Conservation (phyloP, 2,888 invertebrate species). For the Sarcophaga variegata region DNA sequence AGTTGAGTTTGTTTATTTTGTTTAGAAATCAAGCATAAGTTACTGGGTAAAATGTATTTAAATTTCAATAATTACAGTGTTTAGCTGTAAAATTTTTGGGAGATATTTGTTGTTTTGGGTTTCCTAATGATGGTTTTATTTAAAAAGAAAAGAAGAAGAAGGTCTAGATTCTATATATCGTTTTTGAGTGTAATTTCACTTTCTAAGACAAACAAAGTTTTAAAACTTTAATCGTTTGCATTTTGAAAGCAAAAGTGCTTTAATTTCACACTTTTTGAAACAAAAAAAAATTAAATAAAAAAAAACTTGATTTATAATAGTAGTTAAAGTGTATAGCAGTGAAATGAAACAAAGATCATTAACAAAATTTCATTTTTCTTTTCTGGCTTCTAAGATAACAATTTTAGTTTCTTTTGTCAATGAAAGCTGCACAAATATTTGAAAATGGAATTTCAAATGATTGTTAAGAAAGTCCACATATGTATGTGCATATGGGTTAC, state of each 20-base stretch:
- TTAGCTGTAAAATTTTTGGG: no score
- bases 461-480: slow-evolving; percentile 12
- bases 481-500: background rate
- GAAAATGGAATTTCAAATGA: background rate
- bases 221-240: background rate
- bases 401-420: background rate
- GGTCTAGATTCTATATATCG: background rate
- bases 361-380: slow-evolving; percentile 30
- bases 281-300: background rate
- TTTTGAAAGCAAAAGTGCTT: slow-evolving; percentile 41
- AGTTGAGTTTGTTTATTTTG: no score
- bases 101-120: no score
- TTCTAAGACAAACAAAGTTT: slow-evolving; percentile 1
- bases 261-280: slow-evolving; percentile 27
- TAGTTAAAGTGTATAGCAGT: background rate
- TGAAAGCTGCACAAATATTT: background rate
- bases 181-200: background rate
- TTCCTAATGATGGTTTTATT: background rate
- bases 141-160: background rate
- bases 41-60: no score
- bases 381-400: background rate
- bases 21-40: no score
- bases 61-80: no score
- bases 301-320: background rate
- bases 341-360: slow-evolving; percentile 28